Base-by-base conservation (phyloP, 2,888 invertebrate genomes). In the Boloria selene region DNA sequence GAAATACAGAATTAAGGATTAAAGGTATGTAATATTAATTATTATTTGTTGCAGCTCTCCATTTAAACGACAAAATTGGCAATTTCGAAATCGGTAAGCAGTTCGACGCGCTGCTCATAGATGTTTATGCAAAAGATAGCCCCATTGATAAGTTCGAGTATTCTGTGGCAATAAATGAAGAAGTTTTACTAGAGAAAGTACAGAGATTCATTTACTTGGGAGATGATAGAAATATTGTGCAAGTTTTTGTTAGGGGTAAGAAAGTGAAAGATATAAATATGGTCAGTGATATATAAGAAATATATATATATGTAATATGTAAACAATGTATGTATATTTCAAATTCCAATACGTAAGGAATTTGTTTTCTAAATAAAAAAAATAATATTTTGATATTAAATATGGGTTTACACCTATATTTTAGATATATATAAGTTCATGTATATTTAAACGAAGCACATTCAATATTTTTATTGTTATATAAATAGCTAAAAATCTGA, bases 51-150 rank as follows among this genome's bases (percentile, higher is more conserved):
- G 62, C 92, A 96, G 98, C 96, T 26, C 88, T 98, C 50, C 93
- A 94, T 2, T 79, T 98, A 71, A 95, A 95, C n/a, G 83, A 95
- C 51, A 90, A 94, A 76, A 94, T 96, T 59, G 98, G 98, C 16
- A 97, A 95, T 86, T 97, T 98, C 76, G 90, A 93, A 73, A 83
- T 94, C 5, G 97, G 96, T 18, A 98, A 98, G 83, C 95, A 96
- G 64, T 97, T 98, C 76, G 98, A 98, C 90, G 98, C 97, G 0
- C 86, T 98, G 0, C 75, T 97, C 0, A 88, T 98, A 42, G 95
- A 97, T 76, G 90, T 95, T n/a, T 92, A 92, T 73, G 78, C 86
- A 14, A 65, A 82, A 14, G 80, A 83, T 13, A 89, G 94, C 10
- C 88, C 92, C 3, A 83, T 94, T 18, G 94, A 94, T 73, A 85